These are phyloP conservation scores for Macrotis lagotis DNA, from an alignment of 2,113 vertebrate species.

Conservation along the genomic window DNA sequence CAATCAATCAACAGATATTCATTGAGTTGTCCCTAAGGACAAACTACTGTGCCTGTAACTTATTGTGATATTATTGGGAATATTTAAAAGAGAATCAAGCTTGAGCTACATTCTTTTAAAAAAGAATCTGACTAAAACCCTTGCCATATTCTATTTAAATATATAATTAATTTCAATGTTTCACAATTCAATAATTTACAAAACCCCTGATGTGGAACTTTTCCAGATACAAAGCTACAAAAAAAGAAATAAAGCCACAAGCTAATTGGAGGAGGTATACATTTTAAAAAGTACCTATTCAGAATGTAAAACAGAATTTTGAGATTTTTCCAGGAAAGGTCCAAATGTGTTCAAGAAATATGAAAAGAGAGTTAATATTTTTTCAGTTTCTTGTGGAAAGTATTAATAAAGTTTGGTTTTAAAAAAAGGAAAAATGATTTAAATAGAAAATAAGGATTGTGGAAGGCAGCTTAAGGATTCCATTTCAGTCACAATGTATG, in stretches of 20 bases:
- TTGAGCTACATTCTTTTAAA: background rate
- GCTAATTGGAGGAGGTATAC: background rate
- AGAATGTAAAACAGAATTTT: background rate
- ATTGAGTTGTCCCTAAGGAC: background rate
- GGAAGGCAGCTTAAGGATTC: background rate
- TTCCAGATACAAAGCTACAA: background rate
- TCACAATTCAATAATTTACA: background rate
- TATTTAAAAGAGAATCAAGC: background rate
- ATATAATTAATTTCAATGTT: background rate
- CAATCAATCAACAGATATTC: background rate
- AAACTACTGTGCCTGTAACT: background rate
- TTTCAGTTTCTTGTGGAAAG: too few species aligned
- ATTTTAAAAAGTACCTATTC: background rate
- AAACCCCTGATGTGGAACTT: background rate
- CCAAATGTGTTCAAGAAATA: too few species aligned
- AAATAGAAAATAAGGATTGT: background rate
- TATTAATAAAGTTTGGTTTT: background rate
- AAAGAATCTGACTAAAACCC: background rate
- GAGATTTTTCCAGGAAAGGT: background rate
- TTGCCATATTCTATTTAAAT: background rate
- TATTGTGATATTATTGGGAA: background rate
- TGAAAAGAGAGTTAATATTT: too few species aligned
- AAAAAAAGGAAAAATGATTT: background rate
- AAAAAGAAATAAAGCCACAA: background rate
- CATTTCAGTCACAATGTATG: background rate